Evolutionary conservation across 2,797 vertebrate species (phyloP).

Genomic region (Hippopotamyrus pictus): DNA sequence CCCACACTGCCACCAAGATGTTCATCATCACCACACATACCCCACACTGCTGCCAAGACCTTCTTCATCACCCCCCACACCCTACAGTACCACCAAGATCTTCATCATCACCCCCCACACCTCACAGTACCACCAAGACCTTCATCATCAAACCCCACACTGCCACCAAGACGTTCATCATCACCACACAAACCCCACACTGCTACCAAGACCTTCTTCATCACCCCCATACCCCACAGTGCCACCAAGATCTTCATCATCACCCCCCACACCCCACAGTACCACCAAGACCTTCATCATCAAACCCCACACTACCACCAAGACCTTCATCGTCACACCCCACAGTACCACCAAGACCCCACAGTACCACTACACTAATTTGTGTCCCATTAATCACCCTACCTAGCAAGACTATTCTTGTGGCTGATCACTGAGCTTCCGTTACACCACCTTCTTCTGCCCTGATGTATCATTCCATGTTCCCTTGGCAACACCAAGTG

Average conservation of each 20-base stretch:
- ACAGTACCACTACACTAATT: not conserved
- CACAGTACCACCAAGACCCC: not conserved
- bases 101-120: not conserved
- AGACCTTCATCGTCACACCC: not conserved
- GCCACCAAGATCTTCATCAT: not conserved
- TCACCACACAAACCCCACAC: not conserved
- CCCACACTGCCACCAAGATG: not conserved
- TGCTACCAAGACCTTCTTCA: not conserved
- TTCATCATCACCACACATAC: not conserved
- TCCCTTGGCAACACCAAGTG: constrained; percentile 16
- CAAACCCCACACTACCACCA: not conserved
- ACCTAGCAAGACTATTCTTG: not conserved
- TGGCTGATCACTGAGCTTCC: not conserved
- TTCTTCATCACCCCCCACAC: not conserved
- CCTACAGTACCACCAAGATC: not conserved
- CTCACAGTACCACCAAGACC: not conserved
- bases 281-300: not conserved
- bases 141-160: not conserved
- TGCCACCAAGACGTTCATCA: not conserved
- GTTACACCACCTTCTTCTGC: not conserved
- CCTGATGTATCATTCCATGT: not conserved
- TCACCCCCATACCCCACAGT: not conserved
- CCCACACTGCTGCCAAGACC: not conserved
- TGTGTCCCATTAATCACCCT: not conserved
- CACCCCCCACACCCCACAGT: not conserved